These are phyloP conservation scores for Atethmia centrago DNA, from an alignment of 2,888 invertebrate species.

Conservation along the genomic window DNA sequence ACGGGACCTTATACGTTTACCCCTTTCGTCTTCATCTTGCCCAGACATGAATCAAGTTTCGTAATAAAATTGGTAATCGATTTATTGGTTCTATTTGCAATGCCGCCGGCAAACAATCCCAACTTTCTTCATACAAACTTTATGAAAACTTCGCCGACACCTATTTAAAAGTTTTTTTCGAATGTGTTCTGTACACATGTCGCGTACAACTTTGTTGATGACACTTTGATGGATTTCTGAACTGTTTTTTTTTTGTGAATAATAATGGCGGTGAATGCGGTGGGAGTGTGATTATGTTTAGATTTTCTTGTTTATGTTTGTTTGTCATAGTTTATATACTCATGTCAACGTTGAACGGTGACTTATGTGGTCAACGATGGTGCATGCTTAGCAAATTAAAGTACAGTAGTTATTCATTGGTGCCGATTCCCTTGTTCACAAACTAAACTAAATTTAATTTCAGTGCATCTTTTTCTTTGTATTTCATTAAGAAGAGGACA, in stretches of 20 bases:
- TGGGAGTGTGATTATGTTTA: slow-evolving; percentile 20
- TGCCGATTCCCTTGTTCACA: too few relatives aligned
- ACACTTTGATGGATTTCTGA: slow-evolving; percentile 84
- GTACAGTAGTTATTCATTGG: too few relatives aligned
- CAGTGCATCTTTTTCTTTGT: too few relatives aligned
- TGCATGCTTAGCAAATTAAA: not conserved
- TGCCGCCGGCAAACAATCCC: slow-evolving; percentile 61
- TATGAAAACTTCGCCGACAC: slow-evolving; percentile 71
- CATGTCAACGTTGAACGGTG: not conserved
- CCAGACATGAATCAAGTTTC: slow-evolving; percentile 52
- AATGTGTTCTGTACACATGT: slow-evolving; percentile 75
- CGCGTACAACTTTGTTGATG: slow-evolving; percentile 76
- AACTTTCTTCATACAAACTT: slow-evolving; percentile 69
- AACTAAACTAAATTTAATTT: too few relatives aligned
- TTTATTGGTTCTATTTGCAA: slow-evolving; percentile 64
- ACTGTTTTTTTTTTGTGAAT: slow-evolving; percentile 72
- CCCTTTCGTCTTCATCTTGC: slow-evolving; percentile 13
- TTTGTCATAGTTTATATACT: slow-evolving; percentile 1
- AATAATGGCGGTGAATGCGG: slow-evolving; percentile 63
- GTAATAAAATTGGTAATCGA: slow-evolving; percentile 67
- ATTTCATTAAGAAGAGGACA: too few relatives aligned
- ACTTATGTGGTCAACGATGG: not conserved
- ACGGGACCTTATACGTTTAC: not conserved
- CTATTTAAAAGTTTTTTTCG: slow-evolving; percentile 76
- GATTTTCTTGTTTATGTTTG: slow-evolving; percentile 27